Evolutionary conservation across 1,140 invertebrate species (phyloP).

Genomic region (Vanessa atalanta): DNA sequence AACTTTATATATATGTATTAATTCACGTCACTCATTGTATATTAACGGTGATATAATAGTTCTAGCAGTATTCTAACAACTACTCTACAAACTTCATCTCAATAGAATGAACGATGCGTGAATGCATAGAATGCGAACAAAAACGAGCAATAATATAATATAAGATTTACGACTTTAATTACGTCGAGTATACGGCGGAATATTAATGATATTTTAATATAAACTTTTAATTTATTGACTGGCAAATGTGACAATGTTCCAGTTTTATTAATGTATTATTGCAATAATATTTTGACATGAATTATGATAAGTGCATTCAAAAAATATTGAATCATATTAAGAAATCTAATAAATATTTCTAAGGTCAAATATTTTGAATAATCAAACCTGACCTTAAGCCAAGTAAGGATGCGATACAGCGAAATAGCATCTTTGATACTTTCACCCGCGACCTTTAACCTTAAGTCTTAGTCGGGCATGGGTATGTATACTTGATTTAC

Average conservation of each 20-base stretch:
- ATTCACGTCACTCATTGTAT: no score
- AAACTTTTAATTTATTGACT: conserved; percentile 4
- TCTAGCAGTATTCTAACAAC: no score
- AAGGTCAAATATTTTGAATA: conserved; percentile 18
- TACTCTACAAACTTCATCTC: no score
- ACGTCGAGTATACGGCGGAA: not conserved
- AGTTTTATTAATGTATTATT: not conserved
- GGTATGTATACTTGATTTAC: not conserved
- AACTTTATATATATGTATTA: no score
- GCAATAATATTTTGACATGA: not conserved
- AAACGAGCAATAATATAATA: no score
- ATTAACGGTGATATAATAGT: no score
- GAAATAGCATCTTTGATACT: conserved; percentile 28
- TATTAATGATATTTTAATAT: not conserved
- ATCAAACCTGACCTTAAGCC: conserved; percentile 11
- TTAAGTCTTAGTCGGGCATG: not conserved
- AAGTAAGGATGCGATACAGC: conserved; percentile 5
- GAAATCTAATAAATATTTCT: not conserved
- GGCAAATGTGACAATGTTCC: no score
- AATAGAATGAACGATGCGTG: no score
- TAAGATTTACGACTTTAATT: no score
- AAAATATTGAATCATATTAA: not conserved
- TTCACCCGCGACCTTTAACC: conserved; percentile 27
- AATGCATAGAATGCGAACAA: no score
- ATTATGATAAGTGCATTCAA: not conserved